Evolutionary conservation across 2,797 vertebrate species (phyloP), one percentile per base, ranked within the genome.

Genomic region (Phoeniculus purpureus): DNA sequence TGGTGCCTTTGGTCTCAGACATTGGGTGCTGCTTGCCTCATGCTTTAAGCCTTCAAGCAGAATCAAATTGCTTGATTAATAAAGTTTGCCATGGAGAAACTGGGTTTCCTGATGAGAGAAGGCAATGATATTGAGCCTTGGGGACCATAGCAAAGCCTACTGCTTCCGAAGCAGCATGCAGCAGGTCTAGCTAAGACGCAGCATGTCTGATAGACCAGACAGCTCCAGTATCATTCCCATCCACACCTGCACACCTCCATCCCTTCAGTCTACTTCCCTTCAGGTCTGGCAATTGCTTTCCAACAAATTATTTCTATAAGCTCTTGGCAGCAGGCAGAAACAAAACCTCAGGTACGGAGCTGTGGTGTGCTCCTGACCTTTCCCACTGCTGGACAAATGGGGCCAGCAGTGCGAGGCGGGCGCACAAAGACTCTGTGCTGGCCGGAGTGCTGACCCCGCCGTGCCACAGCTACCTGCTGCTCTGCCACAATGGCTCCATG

Each of bases 381-480:
- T 98, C 98, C 97, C 98, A 98, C 89, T 77, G 55, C 91, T 34
- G 96, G 96, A 97, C 89, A 78, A 97, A 97, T 78, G 92, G 95
- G 96, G 97, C 60, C 52, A 65, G 97, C 97, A 93, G 97, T 96
- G 97, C 89, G 96, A 96, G 97, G 96, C 94, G 11, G 72, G 65
- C 2, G 1, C 98, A 99, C 98, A 99, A 99, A 99, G 97, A 98
- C 97, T 78, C 81, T 59, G 92, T 0, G 95, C 96, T 96, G 97
- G 97, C 97, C 96, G 74, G 97, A 97, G 97, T 87, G 64, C 96
- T 96, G 97, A 98, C 97, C 97, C 95, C 92, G 97, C 94, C 81
- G 23, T 91, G 97, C 97, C 97, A 95, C 96, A 97, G 98, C 98
- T 98, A 98, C 99, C 99, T 98, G 98, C 99, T 99, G 99, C 97